Conservation (phyloP, 2,888 invertebrate genomes). For the Cheilosia soror region DNA sequence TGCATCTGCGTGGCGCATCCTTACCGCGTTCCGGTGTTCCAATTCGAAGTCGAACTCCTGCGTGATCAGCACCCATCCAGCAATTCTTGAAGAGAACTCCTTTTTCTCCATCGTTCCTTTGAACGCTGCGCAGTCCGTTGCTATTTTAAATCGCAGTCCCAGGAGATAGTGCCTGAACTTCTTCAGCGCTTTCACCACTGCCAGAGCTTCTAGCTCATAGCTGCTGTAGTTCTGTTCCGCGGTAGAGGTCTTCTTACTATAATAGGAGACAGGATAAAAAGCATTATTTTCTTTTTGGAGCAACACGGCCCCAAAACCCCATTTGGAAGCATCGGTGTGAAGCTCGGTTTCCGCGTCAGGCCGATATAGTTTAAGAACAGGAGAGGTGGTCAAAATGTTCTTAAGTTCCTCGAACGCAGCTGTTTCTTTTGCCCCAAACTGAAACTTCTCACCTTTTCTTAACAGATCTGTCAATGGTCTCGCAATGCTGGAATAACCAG, state of each 20-base stretch:
- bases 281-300: not conserved
- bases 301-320: not conserved
- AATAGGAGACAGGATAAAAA: not conserved
- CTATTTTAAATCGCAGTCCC: too few species aligned
- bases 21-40: slow-evolving; percentile 60
- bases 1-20: slow-evolving; percentile 61
- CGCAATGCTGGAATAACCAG: too few species aligned
- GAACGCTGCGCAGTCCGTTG: slow-evolving; percentile 49
- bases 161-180: slow-evolving; percentile 52
- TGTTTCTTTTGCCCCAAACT: too few species aligned
- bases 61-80: slow-evolving; percentile 77
- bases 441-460: too few species aligned
- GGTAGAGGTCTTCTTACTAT: too few species aligned
- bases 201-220: slow-evolving; percentile 1
- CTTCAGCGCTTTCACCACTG: slow-evolving; percentile 62
- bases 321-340: not conserved
- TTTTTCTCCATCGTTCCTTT: slow-evolving; percentile 75
- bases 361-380: too few species aligned
- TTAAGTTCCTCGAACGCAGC: too few species aligned
- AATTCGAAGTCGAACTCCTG: slow-evolving; percentile 65
- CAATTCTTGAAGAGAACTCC: slow-evolving; percentile 76
- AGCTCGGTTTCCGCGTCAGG: too few species aligned
- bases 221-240: slow-evolving; percentile 1
- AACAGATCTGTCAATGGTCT: too few species aligned
- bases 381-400: too few species aligned